Conservation (phyloP, 2,113 vertebrate genomes). For the Nothocercus nigrocapillus region DNA sequence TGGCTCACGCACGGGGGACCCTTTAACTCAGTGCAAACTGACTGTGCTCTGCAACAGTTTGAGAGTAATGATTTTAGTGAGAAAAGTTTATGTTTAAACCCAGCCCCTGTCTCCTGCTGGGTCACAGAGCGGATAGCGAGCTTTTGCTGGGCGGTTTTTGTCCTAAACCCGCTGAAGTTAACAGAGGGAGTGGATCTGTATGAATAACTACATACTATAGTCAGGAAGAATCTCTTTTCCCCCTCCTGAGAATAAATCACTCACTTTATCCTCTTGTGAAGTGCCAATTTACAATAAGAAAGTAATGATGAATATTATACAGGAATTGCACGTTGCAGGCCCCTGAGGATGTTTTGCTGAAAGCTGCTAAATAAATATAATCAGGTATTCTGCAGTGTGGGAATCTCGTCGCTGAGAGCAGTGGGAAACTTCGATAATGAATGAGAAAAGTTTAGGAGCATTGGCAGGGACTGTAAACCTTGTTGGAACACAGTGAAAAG, state of each 20-base stretch:
- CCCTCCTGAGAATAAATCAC: neutral
- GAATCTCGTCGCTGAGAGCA: neutral
- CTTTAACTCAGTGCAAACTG: neutral
- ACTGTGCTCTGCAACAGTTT: neutral
- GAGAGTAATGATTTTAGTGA: neutral
- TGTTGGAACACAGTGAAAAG: conserved; percentile 14
- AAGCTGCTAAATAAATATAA: neutral
- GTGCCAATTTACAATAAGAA: neutral
- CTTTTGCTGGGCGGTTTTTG: neutral
- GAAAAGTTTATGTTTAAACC: neutral
- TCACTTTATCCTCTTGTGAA: rapidly evolving
- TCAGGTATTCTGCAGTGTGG: conserved; percentile 9
- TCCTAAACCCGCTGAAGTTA: neutral
- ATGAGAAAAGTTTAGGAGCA: neutral
- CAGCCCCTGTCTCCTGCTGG: neutral
- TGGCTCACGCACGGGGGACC: rapidly evolving
- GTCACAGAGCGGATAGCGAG: neutral
- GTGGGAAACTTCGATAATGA: conserved; percentile 49
- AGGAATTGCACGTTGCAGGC: neutral
- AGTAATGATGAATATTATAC: neutral
- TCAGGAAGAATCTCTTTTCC: neutral
- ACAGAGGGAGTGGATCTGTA: neutral
- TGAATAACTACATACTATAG: neutral
- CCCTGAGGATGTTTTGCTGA: neutral
- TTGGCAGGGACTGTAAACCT: conserved; percentile 6